Evolutionary conservation across 2,797 vertebrate genomes (phyloP), one percentile per base, ranked within the genome.

Genomic region (Characodon lateralis): DNA sequence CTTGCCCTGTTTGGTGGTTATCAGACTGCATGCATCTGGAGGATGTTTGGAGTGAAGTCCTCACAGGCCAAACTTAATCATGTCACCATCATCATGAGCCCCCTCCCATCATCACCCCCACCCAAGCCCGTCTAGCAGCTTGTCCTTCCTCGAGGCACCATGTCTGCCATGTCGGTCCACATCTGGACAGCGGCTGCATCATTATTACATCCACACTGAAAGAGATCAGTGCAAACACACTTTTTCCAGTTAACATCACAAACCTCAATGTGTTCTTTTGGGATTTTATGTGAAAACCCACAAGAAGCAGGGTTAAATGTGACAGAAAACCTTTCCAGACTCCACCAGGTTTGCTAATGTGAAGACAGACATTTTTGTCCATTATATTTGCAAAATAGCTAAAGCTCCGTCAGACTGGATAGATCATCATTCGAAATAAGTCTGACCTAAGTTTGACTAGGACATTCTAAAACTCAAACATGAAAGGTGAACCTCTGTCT

Each of bases 141-240:
- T 70, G 89, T 80, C 91, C 90, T 90, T 90, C 89, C 89, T 80
- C 76, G 72, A 74, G 83, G 89, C 84, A 51, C 2, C 1, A 0
- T 80, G 85, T 89, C 80, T 73, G 78, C 82, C 74, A 76, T 74
- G 85, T 90, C 88, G 86, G 71, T 87, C 83, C 82, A 71, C 73
- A 79, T 73, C 68, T 73, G 79, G 56, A 41, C n/a, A 69, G 71
- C 72, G 71, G 46, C 55, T 18, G 24, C 39, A 56, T 71, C 61
- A 39, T 56, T 39, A 74, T 50, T 51, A 24, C 53, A 72, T 48
- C 58, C n/a, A 66, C 50, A 39, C 79, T 77, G 3, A 50, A 75
- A 28, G 58, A 46, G 68, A n/a, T 71, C 65, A 69, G 59, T 53
- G 41, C 61, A 81, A 48, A 65, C 13, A 41, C 58, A 71, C 35